Conservation (phyloP, 2,113 vertebrate genomes). For the Lota lota region DNA sequence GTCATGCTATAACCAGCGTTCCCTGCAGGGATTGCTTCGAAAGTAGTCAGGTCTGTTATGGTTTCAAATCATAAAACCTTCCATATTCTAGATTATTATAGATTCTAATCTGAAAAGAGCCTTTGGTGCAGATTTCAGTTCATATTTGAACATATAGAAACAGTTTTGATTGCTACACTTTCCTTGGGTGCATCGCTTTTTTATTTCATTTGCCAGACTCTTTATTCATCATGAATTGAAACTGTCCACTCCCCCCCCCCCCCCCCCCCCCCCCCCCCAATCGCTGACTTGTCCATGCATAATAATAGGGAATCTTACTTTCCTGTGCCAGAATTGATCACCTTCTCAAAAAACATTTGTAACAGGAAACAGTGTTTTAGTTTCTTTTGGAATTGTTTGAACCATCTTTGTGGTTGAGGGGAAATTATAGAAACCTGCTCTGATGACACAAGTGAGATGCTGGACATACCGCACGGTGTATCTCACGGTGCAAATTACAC, state of each 20-base stretch:
- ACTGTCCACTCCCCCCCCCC: background rate
- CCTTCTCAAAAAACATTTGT: background rate
- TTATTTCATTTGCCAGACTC: too few species aligned
- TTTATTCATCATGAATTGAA: too few species aligned
- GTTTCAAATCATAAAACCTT: slow-evolving; percentile 19
- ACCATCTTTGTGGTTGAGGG: background rate
- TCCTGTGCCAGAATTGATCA: background rate
- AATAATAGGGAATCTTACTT: too few species aligned
- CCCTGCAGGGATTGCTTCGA: slow-evolving; percentile 22
- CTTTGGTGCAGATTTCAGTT: too few species aligned
- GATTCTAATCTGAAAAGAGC: too few species aligned
- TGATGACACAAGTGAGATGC: slow-evolving; percentile 21
- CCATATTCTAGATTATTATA: background rate
- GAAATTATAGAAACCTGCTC: slow-evolving; percentile 16
- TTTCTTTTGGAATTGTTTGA: too few species aligned
- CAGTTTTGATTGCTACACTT: too few species aligned
- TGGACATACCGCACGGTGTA: slow-evolving; percentile 19
- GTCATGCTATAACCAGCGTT: background rate
- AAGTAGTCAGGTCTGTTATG: background rate
- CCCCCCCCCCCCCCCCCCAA: too few species aligned
- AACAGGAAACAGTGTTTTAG: too few species aligned
- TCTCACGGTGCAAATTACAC: slow-evolving; percentile 37
- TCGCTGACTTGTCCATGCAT: background rate
- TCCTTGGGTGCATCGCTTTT: too few species aligned
- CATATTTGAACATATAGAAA: too few species aligned